Percentiles rank a stretch among this genome's conserved stretches.
These are phyloP conservation scores for Ivindomyrus marchei DNA, from an alignment of 2,113 vertebrate species.

Conservation along the genomic window DNA sequence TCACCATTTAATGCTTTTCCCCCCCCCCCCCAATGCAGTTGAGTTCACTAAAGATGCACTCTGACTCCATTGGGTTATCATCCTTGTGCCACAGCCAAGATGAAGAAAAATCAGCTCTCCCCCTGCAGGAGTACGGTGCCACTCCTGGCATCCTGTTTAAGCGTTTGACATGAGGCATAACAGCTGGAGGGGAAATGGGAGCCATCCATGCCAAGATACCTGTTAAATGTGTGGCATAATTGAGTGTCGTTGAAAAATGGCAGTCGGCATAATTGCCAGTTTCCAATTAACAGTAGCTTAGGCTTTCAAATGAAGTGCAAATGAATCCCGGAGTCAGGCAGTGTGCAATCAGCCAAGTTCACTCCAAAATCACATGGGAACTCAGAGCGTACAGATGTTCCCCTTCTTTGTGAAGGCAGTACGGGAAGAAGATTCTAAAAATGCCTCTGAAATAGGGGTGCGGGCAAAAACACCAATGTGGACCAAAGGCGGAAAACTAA, in stretches of 20 bases:
- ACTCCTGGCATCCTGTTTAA: background rate
- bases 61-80: background rate
- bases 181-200: background rate
- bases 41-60: background rate
- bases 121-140: background rate
- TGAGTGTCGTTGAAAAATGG: background rate
- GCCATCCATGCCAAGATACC: background rate
- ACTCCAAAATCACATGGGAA: background rate
- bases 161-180: background rate
- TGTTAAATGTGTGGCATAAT: background rate
- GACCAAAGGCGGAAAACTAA: background rate
- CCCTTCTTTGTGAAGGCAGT: background rate
- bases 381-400: background rate
- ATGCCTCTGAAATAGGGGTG: background rate
- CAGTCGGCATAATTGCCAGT: constrained; percentile 14
- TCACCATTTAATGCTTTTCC: background rate
- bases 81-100: background rate
- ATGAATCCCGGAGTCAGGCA: background rate
- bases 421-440: background rate
- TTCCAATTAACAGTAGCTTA: background rate
- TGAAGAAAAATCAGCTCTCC: background rate
- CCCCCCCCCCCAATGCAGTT: background rate
- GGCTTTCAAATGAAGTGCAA: constrained; percentile 15
- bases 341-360: background rate
- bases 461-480: background rate